A percentile compares a stretch with the other conserved stretches of the same genome.
phyloP scores from a whole-genome alignment of 2,113 vertebrate genomes.

The Pimephales promelas region DNA sequence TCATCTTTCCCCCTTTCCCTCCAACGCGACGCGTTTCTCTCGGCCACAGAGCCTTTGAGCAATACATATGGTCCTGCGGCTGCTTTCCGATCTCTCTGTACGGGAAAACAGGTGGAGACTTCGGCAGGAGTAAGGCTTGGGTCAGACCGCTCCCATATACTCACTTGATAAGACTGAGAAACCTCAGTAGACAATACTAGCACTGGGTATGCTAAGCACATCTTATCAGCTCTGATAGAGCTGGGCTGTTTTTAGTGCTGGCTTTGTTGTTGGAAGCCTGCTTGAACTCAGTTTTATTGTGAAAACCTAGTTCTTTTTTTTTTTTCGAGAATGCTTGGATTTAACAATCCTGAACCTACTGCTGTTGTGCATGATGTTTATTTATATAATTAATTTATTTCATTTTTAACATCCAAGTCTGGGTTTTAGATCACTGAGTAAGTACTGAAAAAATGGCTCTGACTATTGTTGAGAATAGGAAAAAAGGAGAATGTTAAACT shows the following conservation, averaged over 20 bases:
- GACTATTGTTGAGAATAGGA: neutral
- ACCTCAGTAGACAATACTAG: slow-evolving; percentile 18
- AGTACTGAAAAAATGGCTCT: neutral
- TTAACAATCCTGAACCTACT: neutral
- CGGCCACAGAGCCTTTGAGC: slow-evolving; percentile 38
- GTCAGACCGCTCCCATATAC: slow-evolving; percentile 75
- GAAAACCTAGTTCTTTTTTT: neutral
- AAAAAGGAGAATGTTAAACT: neutral
- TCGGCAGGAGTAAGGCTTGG: slow-evolving; percentile 74
- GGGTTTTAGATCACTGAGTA: neutral
- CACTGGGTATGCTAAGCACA: slow-evolving; percentile 11
- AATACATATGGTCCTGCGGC: slow-evolving; percentile 45
- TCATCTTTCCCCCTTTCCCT: slow-evolving; percentile 70
- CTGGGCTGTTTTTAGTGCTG: neutral
- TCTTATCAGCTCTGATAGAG: slow-evolving; percentile 25
- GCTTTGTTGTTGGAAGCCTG: neutral
- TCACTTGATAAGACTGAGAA: slow-evolving; percentile 60
- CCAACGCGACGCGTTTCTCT: slow-evolving; percentile 65
- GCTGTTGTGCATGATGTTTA: neutral
- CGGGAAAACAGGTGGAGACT: slow-evolving; percentile 78
- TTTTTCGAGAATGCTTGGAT: neutral
- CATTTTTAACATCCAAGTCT: neutral
- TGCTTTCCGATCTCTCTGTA: slow-evolving; percentile 71
- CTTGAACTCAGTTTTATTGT: neutral
- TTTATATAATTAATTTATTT: neutral